Evolutionary conservation across 1,140 invertebrate genomes (phyloP).

Genomic region (Halictus rubicundus): DNA sequence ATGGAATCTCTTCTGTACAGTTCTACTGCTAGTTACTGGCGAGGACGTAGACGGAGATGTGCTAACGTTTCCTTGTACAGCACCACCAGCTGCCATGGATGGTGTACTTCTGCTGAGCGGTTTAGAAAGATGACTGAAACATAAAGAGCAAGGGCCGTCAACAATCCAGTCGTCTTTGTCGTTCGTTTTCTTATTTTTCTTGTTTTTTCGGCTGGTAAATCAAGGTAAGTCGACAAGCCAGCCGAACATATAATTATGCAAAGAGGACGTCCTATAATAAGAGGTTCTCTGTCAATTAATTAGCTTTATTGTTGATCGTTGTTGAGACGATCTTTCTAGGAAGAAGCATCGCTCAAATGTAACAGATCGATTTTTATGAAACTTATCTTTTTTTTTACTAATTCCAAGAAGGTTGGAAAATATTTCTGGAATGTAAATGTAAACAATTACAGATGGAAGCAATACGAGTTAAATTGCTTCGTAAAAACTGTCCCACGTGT

Average conservation of each 20-base stretch:
- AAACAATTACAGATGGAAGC: too few species aligned
- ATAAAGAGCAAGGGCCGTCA: neutral
- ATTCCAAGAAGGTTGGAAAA: too few species aligned
- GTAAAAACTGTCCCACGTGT: too few species aligned
- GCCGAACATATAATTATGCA: neutral
- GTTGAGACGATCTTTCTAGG: too few species aligned
- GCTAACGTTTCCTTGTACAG: slow-evolving; percentile 65
- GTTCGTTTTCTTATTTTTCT: neutral
- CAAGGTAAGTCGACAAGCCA: neutral
- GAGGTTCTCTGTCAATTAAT: too few species aligned
- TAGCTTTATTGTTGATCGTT: too few species aligned
- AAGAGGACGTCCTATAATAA: neutral
- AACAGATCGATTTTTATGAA: too few species aligned
- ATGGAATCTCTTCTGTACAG: slow-evolving; percentile 76
- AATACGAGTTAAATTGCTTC: too few species aligned
- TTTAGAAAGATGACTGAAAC: slow-evolving; percentile 73
- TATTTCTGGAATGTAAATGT: too few species aligned
- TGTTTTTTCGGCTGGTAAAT: neutral
- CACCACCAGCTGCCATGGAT: slow-evolving; percentile 73
- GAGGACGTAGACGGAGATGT: slow-evolving; percentile 75
- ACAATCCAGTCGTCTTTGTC: neutral
- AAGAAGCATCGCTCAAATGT: too few species aligned
- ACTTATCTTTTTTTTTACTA: too few species aligned
- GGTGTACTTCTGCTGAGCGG: slow-evolving; percentile 76
- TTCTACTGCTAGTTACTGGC: slow-evolving; percentile 72